A percentile compares a stretch with the other conserved stretches of the same genome.
Evolutionary conservation across 2,113 vertebrate species (phyloP).

Genomic region (Cathartes aura): DNA sequence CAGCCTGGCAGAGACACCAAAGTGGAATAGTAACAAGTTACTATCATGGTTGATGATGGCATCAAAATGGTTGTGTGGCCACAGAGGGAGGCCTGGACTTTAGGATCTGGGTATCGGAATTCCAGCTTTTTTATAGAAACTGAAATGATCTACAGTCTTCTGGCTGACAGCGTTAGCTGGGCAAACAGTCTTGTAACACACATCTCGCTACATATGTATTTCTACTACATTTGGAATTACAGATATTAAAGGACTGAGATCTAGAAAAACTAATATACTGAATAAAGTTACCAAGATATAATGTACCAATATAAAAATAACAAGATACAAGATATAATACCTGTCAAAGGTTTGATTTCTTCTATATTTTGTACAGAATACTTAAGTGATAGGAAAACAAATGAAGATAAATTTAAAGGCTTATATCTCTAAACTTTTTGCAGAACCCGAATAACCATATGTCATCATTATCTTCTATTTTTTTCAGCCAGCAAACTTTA

Average conservation of each 20-base stretch:
- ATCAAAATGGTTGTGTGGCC: not conserved
- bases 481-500: slow-evolving; percentile 90
- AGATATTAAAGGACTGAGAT: not conserved
- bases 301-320: not conserved
- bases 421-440: slow-evolving; percentile 54
- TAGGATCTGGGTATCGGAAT: not conserved
- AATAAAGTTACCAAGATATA: not conserved
- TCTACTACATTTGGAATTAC: not conserved
- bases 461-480: slow-evolving; percentile 57
- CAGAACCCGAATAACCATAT: not conserved
- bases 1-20: not conserved
- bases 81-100: not conserved
- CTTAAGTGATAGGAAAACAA: slow-evolving; percentile 45
- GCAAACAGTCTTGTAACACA: not conserved
- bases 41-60: not conserved
- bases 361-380: slow-evolving; percentile 54
- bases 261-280: not conserved
- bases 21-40: not conserved
- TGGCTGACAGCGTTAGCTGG: not conserved
- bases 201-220: accelerated
- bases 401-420: slow-evolving; percentile 50
- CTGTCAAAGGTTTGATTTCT: slow-evolving; percentile 42
- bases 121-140: not conserved
- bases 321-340: not conserved
- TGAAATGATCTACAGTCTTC: not conserved